A percentile compares a stretch with the other conserved stretches of the same genome.
phyloP scores from a whole-genome alignment of 2,797 vertebrate species.

The Parauchenoglanis ngamensis region DNA sequence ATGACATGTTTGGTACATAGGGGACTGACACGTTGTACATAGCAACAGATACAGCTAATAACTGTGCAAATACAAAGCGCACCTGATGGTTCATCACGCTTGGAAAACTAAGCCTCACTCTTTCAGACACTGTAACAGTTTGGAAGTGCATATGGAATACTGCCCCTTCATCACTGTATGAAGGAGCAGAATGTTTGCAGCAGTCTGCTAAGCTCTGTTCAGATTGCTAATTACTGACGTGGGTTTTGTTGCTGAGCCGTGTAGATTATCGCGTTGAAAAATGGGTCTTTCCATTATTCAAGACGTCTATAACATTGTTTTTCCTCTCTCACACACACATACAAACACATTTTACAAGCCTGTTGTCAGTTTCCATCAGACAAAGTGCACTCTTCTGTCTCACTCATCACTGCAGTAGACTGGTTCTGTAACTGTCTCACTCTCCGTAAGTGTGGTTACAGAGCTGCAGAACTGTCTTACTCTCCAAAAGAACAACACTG shows the following conservation, averaged over 20 bases:
- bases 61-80: not conserved
- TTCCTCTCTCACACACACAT: not conserved
- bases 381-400: constrained; percentile 16
- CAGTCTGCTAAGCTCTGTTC: constrained; percentile 23
- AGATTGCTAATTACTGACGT: constrained; percentile 31
- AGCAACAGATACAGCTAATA: not conserved
- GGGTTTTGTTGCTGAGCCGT: constrained; percentile 15
- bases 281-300: constrained; percentile 25
- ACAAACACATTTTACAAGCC: constrained; percentile 24
- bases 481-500: constrained; percentile 8
- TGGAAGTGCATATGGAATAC: constrained; percentile 14
- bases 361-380: constrained; percentile 29
- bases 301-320: constrained; percentile 15
- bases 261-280: constrained; percentile 24
- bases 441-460: not conserved
- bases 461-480: constrained; percentile 24
- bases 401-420: not conserved
- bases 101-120: not conserved
- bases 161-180: constrained; percentile 5
- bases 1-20: not conserved
- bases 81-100: not conserved
- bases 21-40: not conserved
- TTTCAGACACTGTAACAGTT: constrained; percentile 9
- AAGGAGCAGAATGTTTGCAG: constrained; percentile 8
- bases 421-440: not conserved